A percentile compares a stretch with the other conserved stretches of the same genome.
Evolutionary conservation across 1,140 invertebrate species (phyloP).

Genomic region (Saxidomus purpurata): DNA sequence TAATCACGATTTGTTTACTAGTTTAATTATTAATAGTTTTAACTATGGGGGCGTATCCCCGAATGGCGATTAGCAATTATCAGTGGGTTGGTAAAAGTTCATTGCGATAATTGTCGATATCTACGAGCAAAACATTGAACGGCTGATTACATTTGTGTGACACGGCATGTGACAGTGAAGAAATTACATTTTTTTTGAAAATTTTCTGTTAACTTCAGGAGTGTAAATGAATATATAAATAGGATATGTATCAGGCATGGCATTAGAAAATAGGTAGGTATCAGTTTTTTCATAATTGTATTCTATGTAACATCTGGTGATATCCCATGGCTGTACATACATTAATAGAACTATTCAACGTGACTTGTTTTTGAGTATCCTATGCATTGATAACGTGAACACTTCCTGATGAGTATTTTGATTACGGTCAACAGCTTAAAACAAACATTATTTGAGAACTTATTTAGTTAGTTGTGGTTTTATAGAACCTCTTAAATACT

Average conservation of each 20-base stretch:
- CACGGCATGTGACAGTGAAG: background rate
- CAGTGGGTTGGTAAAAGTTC: background rate
- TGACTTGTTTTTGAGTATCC: no score
- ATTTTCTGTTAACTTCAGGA: no score
- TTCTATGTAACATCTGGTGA: slow-evolving; percentile 9
- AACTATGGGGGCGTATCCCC: slow-evolving; percentile 17
- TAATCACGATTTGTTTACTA: no score
- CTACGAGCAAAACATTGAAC: background rate
- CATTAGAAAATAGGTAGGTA: slow-evolving; percentile 1
- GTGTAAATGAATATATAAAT: background rate
- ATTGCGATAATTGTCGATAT: slow-evolving; percentile 5
- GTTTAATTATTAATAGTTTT: no score
- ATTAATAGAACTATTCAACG: no score
- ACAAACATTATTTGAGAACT: no score
- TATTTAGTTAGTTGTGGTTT: no score
- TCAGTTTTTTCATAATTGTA: background rate
- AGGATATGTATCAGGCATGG: background rate
- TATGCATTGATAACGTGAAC: no score
- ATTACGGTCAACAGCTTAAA: no score
- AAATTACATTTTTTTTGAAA: background rate
- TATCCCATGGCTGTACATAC: background rate
- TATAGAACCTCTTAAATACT: no score
- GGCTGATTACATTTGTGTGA: background rate
- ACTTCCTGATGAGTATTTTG: no score
- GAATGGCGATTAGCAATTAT: slow-evolving; percentile 11